phyloP scores from a whole-genome alignment of 2,113 vertebrate species.

The Grammomys surdaster region DNA sequence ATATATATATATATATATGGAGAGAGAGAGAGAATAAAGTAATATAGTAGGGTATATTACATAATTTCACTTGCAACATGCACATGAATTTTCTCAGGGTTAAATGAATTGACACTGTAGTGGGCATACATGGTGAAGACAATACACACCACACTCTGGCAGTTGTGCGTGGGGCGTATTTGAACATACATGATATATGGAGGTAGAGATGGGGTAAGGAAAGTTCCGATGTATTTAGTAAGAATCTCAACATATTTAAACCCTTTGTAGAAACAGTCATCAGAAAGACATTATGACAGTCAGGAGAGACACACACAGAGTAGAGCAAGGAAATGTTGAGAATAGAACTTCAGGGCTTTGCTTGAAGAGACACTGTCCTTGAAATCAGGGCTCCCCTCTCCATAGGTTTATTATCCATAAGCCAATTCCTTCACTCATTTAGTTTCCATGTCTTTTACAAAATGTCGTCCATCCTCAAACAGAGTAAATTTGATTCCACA shows the following conservation, averaged over 20 bases:
- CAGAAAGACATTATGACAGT: background rate
- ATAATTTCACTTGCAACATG: background rate
- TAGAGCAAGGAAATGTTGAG: background rate
- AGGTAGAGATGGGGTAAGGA: background rate
- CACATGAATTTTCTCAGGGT: background rate
- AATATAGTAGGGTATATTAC: background rate
- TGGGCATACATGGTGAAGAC: background rate
- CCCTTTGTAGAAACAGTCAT: background rate
- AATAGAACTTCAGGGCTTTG: background rate
- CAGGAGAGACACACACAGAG: background rate
- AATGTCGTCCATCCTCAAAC: too few species aligned
- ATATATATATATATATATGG: background rate
- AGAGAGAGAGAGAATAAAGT: background rate
- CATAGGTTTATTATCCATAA: too few species aligned
- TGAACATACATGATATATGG: background rate
- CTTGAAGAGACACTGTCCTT: too few species aligned
- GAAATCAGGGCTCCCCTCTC: too few species aligned
- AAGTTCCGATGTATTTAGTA: background rate
- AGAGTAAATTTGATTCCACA: background rate
- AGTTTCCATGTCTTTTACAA: background rate
- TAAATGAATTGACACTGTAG: background rate
- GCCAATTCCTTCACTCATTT: background rate
- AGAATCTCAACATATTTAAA: background rate
- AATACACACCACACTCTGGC: background rate
- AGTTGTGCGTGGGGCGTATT: background rate